These are phyloP conservation scores for Caenorhabditis doughertyi DNA, from an alignment of 2,888 invertebrate species.

Conservation along the genomic window DNA sequence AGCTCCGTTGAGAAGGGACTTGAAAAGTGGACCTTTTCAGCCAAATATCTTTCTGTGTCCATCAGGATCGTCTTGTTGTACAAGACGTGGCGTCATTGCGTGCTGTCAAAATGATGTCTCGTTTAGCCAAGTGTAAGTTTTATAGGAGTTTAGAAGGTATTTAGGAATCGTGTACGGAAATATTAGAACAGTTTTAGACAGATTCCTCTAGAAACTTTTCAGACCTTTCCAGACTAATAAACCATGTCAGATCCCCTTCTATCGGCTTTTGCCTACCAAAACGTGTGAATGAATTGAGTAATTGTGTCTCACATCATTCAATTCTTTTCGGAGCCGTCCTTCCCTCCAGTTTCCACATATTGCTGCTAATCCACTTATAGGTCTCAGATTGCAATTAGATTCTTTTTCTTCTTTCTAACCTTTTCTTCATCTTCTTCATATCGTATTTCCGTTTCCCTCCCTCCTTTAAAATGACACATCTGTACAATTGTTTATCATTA, in stretches of 20 bases:
- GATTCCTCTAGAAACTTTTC: too few relatives aligned
- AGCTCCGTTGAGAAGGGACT: too few relatives aligned
- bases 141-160: too few relatives aligned
- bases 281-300: constrained; percentile 47
- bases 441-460: constrained; percentile 28
- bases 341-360: too few relatives aligned
- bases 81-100: constrained; percentile 40
- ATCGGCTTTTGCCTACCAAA: neutral
- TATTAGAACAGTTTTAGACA: neutral
- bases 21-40: too few relatives aligned
- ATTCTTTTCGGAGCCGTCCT: neutral
- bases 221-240: too few relatives aligned
- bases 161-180: too few relatives aligned
- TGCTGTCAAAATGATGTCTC: constrained; percentile 63
- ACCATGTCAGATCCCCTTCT: neutral
- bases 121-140: constrained; percentile 54
- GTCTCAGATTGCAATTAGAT: constrained; percentile 58
- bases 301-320: constrained; percentile 26
- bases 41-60: constrained; percentile 62
- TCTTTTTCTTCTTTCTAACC: constrained; percentile 26
- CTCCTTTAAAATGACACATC: constrained; percentile 42
- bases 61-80: constrained; percentile 52
- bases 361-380: constrained; percentile 57
- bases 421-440: constrained; percentile 39
- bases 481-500: constrained; percentile 64